Base-by-base conservation (phyloP, 2,113 vertebrate species). In the Cephalopholis sonnerati region DNA sequence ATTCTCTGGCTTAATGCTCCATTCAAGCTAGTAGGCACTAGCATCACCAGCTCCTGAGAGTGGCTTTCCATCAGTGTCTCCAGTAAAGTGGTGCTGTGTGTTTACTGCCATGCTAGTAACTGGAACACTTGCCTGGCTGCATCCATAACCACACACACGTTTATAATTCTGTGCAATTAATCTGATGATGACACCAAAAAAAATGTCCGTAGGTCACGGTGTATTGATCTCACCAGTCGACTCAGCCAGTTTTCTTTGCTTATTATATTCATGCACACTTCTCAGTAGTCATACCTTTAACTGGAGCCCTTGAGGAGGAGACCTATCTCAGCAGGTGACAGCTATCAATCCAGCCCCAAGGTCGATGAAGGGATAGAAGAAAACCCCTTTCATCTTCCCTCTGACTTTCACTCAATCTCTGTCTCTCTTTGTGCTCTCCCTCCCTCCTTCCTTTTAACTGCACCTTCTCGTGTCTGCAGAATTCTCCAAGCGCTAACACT, bases 341-440 rank as follows among this genome's bases (percentile, higher is more conserved):
- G 79, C 81, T 79, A 90, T 91, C 89, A 90, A 80, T 91, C 77
- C 63, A 83, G 79, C 78, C 73, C 0, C 32, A 20, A 73, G 81
- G 87, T 81, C 77, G 67, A 68, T 74, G 68, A 62, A 79, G n/a
- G 72, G 63, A 82, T 75, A 65, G 82, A 75, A 79, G 55, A 83
- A 87, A 79, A 79, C 67, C 29, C 58, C 76, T 87, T 87, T 90
- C 77, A 89, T 88, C 85, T 82, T 71, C 36, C 41, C 59, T 48
- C 64, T 72, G 65, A 89, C 69, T 87, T 58, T 81, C 65, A 59
- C 83, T 80, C 84, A 58, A 44, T 82, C 73, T 78, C 59, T 36
- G 17, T 74, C 67, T 74, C 17, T 59, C 76, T 65, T 66, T 44
- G 8, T 16, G 44, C 64, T 36, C 20, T 6, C 41, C 55, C 64